A percentile compares a stretch with the other conserved stretches of the same genome.
Evolutionary conservation across 2,888 invertebrate genomes (phyloP).

Genomic region (Muscina levida): DNA sequence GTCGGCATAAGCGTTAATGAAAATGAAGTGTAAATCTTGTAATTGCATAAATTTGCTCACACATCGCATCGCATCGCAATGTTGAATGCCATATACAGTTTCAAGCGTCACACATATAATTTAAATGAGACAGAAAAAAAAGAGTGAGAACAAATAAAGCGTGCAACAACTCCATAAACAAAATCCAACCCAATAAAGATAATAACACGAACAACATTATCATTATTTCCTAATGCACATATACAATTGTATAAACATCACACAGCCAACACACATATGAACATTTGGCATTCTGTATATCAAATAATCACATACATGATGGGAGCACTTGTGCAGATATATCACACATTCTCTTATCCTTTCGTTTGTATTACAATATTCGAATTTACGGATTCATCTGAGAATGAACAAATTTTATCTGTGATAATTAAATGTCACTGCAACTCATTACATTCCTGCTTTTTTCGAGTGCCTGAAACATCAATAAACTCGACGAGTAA

Average conservation of each 20-base stretch:
- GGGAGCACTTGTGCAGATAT: neutral
- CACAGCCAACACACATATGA: neutral
- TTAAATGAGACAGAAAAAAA: no score
- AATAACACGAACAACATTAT: slow-evolving; percentile 31
- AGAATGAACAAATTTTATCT: neutral
- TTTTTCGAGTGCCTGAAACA: slow-evolving; percentile 44
- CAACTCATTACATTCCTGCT: slow-evolving; percentile 30
- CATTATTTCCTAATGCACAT: slow-evolving; percentile 22
- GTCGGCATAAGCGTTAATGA: no score
- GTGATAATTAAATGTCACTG: slow-evolving; percentile 66
- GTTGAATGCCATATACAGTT: no score
- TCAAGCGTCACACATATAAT: no score
- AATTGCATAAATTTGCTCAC: no score
- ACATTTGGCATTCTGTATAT: no score
- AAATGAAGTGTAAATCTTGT: no score
- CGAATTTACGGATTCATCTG: neutral
- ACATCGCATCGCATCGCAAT: no score
- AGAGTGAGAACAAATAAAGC: neutral
- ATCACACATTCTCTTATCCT: neutral
- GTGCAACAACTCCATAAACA: slow-evolving; percentile 39
- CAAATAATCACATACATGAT: neutral
- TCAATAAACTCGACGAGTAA: slow-evolving; percentile 45
- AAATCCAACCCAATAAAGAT: slow-evolving; percentile 51
- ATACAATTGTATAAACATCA: neutral
- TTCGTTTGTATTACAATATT: neutral